Conservation (phyloP, 2,888 invertebrate species). For the Polymixis flavicincta region DNA sequence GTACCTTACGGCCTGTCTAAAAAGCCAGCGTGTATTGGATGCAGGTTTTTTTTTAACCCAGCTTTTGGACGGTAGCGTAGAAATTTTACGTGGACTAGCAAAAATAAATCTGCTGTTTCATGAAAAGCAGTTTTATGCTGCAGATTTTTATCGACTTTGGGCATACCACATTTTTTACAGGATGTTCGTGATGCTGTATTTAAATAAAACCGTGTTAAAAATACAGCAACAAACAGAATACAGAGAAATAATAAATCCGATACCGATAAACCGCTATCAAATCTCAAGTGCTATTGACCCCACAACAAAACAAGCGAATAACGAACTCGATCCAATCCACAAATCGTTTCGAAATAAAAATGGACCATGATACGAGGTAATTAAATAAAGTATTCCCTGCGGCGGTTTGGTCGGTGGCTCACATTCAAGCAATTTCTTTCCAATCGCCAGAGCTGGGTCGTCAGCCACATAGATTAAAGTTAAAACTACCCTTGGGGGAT, state of each 20-base stretch:
- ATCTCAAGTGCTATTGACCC: slow-evolving; percentile 33
- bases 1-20: too few species aligned
- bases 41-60: too few species aligned
- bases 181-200: too few species aligned
- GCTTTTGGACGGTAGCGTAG: too few species aligned
- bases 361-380: slow-evolving; percentile 58
- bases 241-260: slow-evolving; percentile 24
- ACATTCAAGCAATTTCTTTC: slow-evolving; percentile 65
- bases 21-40: too few species aligned
- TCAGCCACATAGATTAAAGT: slow-evolving; percentile 65
- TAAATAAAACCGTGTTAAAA: background rate
- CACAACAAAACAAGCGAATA: slow-evolving; percentile 52
- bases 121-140: too few species aligned
- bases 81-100: too few species aligned
- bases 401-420: slow-evolving; percentile 54
- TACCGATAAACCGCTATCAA: background rate
- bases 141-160: too few species aligned
- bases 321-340: slow-evolving; percentile 37
- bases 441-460: slow-evolving; percentile 58
- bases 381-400: slow-evolving; percentile 63
- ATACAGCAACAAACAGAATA: background rate
- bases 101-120: too few species aligned
- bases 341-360: slow-evolving; percentile 59
- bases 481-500: slow-evolving; percentile 64
- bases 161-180: background rate